Percentiles rank a stretch among this genome's conserved stretches.
Evolutionary conservation across 2,113 vertebrate species (phyloP).

Genomic region (Cottus gobio): DNA sequence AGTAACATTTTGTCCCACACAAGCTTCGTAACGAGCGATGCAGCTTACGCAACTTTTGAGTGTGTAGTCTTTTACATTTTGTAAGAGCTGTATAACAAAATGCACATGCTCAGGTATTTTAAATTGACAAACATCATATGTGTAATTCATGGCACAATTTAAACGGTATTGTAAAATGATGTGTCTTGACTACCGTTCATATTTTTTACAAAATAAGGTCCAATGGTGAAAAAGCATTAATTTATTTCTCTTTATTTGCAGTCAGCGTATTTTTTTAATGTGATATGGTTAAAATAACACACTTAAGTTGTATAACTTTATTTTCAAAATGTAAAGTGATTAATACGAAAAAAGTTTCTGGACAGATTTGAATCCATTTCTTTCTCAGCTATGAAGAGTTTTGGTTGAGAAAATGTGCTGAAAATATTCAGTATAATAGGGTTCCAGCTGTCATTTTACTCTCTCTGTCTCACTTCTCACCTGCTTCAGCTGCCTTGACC

Average conservation of each 20-base stretch:
- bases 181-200: too few relatives aligned
- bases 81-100: too few relatives aligned
- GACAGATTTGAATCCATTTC: neutral
- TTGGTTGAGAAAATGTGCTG: neutral
- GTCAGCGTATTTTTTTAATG: neutral
- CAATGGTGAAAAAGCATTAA: neutral
- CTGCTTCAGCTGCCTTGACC: conserved; percentile 11
- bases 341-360: neutral
- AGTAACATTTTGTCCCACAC: neutral
- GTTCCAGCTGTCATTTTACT: neutral
- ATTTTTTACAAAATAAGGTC: too few relatives aligned
- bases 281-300: neutral
- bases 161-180: too few relatives aligned
- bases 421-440: neutral
- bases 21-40: neutral
- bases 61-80: too few relatives aligned
- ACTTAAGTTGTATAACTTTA: neutral
- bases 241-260: neutral
- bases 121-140: too few relatives aligned
- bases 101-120: too few relatives aligned
- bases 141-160: too few relatives aligned
- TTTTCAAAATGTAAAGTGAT: neutral
- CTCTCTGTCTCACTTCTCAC: neutral
- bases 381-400: neutral
- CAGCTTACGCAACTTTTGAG: neutral